Percentiles rank a stretch among this genome's conserved stretches.
These are phyloP conservation scores for Pomatorhinus ruficollis DNA, from an alignment of 2,113 vertebrate species.

Conservation along the genomic window DNA sequence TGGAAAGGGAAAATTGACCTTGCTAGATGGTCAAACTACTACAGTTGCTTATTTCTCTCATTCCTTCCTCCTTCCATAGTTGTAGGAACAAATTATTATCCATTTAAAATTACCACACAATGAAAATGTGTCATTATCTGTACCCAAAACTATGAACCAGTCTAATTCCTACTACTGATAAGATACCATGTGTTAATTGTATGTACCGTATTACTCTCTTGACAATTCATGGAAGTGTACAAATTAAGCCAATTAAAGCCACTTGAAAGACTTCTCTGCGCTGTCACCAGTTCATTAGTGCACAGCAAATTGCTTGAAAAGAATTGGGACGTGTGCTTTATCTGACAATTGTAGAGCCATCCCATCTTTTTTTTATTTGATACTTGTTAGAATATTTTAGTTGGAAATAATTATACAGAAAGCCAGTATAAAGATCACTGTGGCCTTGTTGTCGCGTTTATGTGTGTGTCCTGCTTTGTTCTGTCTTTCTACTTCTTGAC, in stretches of 20 bases:
- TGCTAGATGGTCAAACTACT: not conserved
- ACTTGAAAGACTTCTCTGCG: not conserved
- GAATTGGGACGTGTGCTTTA: not conserved
- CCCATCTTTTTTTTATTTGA: not conserved
- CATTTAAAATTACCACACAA: not conserved
- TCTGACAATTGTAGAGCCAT: not conserved
- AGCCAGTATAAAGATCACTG: not conserved
- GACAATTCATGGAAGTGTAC: not conserved
- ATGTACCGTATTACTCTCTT: not conserved
- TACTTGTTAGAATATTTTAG: not conserved
- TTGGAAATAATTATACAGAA: not conserved
- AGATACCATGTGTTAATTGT: not conserved
- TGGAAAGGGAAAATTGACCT: not conserved
- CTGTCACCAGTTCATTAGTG: not conserved
- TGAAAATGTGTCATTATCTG: not conserved
- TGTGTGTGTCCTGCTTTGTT: not conserved
- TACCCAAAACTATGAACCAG: not conserved
- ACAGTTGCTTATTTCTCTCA: not conserved
- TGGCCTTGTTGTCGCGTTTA: not conserved
- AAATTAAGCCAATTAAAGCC: not conserved
- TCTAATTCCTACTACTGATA: not conserved
- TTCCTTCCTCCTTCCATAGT: not conserved
- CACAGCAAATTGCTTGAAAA: not conserved
- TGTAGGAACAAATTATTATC: not conserved
- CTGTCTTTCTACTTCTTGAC: constrained; percentile 41